Evolutionary conservation across 1,140 invertebrate species (phyloP).

Genomic region (Neodiprion pinetum): DNA sequence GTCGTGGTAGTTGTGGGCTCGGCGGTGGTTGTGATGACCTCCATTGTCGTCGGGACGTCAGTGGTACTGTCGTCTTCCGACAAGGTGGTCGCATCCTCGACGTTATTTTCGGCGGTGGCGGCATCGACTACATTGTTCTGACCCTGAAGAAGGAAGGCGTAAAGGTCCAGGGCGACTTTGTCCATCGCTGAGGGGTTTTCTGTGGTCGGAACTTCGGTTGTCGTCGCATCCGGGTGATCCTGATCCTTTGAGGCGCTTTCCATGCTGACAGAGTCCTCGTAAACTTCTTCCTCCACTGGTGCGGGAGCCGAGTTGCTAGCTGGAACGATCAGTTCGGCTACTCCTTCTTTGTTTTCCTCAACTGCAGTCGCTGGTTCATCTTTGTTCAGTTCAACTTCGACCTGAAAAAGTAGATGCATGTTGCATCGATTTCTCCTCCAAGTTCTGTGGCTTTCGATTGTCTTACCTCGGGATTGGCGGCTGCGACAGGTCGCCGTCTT

Average conservation of each 20-base stretch:
- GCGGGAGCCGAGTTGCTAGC: background rate
- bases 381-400: constrained; percentile 42
- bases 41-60: constrained; percentile 65
- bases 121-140: constrained; percentile 72
- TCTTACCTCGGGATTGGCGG: constrained; percentile 40
- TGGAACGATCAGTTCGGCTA: constrained; percentile 15
- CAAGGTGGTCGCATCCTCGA: constrained; percentile 49
- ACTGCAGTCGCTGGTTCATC: constrained; percentile 38
- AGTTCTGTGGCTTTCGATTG: background rate
- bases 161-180: constrained; percentile 81
- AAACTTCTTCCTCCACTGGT: constrained; percentile 15
- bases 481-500: constrained; percentile 41
- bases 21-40: constrained; percentile 62
- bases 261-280: constrained; percentile 8
- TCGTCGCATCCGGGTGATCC: constrained; percentile 34
- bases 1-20: constrained; percentile 61
- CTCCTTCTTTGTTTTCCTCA: constrained; percentile 32
- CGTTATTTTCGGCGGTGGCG: constrained; percentile 43
- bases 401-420: constrained; percentile 24
- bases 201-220: constrained; percentile 68
- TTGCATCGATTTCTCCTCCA: background rate
- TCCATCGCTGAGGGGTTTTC: constrained; percentile 70
- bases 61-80: constrained; percentile 65
- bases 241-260: constrained; percentile 32
- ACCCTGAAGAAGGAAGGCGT: constrained; percentile 75